Evolutionary conservation across 2,888 invertebrate species (phyloP).

Genomic region (Phortica okadai): DNA sequence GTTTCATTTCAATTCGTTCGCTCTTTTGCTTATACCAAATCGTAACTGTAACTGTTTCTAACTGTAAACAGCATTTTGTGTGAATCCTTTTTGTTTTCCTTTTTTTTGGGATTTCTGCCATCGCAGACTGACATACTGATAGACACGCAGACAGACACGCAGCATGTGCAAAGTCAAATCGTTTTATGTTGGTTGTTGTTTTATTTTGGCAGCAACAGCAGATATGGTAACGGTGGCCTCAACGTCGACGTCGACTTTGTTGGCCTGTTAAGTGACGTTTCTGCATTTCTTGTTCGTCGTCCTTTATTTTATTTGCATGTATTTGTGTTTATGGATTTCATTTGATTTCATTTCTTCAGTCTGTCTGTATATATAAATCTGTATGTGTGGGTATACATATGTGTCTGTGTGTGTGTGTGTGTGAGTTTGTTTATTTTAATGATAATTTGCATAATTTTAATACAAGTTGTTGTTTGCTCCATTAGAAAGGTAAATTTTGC

Average conservation of each 20-base stretch:
- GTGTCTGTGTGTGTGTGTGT: constrained; percentile 44
- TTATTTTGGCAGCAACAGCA: no score
- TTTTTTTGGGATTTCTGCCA: constrained; percentile 17
- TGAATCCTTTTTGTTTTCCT: constrained; percentile 57
- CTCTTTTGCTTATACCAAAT: neutral
- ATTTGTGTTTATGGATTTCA: constrained; percentile 18
- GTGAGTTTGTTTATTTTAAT: constrained; percentile 62
- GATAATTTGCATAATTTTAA: constrained; percentile 73
- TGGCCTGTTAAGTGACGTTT: constrained; percentile 34
- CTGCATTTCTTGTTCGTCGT: neutral
- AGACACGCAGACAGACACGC: neutral
- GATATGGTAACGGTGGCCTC: no score
- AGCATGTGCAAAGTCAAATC: constrained; percentile 26
- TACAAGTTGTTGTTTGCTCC: constrained; percentile 62
- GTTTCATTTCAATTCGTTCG: constrained; percentile 47
- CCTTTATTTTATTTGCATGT: neutral
- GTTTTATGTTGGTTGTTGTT: neutral
- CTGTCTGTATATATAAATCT: constrained; percentile 11
- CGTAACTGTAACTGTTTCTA: constrained; percentile 26
- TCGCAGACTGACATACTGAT: neutral
- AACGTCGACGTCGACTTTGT: neutral
- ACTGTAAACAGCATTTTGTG: constrained; percentile 48
- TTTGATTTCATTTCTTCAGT: constrained; percentile 38
- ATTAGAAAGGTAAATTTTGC: constrained; percentile 47
- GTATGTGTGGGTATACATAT: constrained; percentile 27